Evolutionary conservation across 2,113 vertebrate genomes (phyloP).

Genomic region (Podarcis cretensis): DNA sequence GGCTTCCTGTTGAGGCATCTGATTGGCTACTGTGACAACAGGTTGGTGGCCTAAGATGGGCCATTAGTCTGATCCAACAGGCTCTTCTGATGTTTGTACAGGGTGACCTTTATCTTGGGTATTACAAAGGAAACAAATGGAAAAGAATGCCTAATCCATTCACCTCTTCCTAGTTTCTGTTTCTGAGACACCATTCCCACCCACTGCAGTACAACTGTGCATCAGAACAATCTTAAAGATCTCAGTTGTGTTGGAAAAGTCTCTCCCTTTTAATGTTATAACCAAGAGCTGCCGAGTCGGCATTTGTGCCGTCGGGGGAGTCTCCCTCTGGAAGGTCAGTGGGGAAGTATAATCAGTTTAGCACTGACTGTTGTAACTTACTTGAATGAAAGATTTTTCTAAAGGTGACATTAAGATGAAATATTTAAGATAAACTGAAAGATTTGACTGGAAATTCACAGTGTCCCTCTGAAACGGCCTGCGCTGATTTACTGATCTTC

Average conservation of each 20-base stretch:
- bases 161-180: not conserved
- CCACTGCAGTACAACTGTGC: not conserved
- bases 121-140: not conserved
- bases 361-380: slow-evolving; percentile 80
- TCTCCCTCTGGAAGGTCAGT: slow-evolving; percentile 73
- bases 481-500: slow-evolving; percentile 83
- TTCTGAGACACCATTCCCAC: not conserved
- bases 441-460: slow-evolving; percentile 85
- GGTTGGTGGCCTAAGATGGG: too few relatives aligned
- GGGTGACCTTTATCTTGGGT: not conserved
- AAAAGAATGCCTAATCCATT: not conserved
- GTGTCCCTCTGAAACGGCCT: slow-evolving; percentile 81
- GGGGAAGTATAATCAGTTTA: slow-evolving; percentile 77
- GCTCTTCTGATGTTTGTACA: too few relatives aligned
- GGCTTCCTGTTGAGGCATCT: too few relatives aligned
- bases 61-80: too few relatives aligned
- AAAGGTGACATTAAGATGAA: slow-evolving; percentile 86
- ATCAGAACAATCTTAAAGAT: slow-evolving; percentile 33
- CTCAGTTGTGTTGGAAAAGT: not conserved
- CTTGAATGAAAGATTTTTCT: slow-evolving; percentile 81
- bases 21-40: too few relatives aligned
- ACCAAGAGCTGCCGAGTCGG: slow-evolving; percentile 34
- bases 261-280: slow-evolving; percentile 24
- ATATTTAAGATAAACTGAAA: slow-evolving; percentile 86
- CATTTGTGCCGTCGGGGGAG: slow-evolving; percentile 44